These are phyloP conservation scores for Scolopax rusticola DNA, from an alignment of 2,797 vertebrate genomes.

Conservation along the genomic window DNA sequence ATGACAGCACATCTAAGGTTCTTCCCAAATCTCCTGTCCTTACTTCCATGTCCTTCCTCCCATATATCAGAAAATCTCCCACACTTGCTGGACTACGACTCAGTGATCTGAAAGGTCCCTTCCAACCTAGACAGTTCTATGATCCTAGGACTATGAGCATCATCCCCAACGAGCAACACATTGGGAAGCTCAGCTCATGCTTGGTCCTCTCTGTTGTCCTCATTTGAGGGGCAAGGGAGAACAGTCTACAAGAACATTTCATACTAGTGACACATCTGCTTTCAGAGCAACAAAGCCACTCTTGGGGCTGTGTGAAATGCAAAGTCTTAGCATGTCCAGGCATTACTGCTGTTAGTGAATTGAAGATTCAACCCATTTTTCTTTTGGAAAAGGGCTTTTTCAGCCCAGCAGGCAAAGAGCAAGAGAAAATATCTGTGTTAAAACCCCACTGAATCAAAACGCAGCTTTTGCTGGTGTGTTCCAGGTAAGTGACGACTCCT, in stretches of 20 bases:
- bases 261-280: not conserved
- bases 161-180: accelerated
- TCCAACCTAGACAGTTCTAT: too few relatives aligned
- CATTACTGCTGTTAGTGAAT: not conserved
- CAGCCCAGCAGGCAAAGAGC: not conserved
- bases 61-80: accelerated
- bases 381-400: not conserved
- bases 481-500: not conserved
- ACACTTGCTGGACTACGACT: accelerated
- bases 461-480: not conserved
- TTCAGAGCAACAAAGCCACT: not conserved
- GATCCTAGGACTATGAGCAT: accelerated
- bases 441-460: not conserved
- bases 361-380: not conserved
- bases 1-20: accelerated
- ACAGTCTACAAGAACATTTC: not conserved
- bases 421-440: not conserved
- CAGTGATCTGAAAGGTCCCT: too few relatives aligned
- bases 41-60: not conserved
- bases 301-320: not conserved
- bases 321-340: not conserved
- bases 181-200: not conserved
- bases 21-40: not conserved
- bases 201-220: not conserved
- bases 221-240: not conserved